Evolutionary conservation across 1,140 invertebrate genomes (phyloP).

Genomic region (Heliconius nattereri): DNA sequence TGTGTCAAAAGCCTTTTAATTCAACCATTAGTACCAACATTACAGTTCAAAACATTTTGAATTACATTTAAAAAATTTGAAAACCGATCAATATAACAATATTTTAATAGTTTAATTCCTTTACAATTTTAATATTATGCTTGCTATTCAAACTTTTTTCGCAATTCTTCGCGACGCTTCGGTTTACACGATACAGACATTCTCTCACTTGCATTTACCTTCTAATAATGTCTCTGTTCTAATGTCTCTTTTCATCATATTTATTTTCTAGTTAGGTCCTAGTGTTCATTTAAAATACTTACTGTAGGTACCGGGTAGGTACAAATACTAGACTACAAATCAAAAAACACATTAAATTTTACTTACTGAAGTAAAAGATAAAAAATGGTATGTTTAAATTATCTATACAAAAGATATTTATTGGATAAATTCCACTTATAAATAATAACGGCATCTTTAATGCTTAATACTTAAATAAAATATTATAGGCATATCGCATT

Average conservation of each 20-base stretch:
- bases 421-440: no score
- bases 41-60: background rate
- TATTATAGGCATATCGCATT: no score
- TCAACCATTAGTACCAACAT: background rate
- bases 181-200: background rate
- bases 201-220: background rate
- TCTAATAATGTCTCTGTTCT: background rate
- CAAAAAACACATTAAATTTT: no score
- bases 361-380: background rate
- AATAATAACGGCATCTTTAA: no score
- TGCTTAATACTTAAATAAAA: no score
- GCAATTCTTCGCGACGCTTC: conserved; percentile 3
- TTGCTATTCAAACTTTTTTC: background rate
- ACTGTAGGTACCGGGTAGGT: no score
- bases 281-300: no score
- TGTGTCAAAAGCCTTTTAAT: conserved; percentile 6
- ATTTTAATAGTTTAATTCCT: background rate
- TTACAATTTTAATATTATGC: background rate
- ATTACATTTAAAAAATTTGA: background rate
- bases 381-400: background rate
- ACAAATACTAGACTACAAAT: no score
- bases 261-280: no score
- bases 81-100: background rate
- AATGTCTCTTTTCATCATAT: background rate
- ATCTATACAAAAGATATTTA: background rate